Conservation (phyloP, 2,888 invertebrate genomes). For the Pollenia amentaria region DNA sequence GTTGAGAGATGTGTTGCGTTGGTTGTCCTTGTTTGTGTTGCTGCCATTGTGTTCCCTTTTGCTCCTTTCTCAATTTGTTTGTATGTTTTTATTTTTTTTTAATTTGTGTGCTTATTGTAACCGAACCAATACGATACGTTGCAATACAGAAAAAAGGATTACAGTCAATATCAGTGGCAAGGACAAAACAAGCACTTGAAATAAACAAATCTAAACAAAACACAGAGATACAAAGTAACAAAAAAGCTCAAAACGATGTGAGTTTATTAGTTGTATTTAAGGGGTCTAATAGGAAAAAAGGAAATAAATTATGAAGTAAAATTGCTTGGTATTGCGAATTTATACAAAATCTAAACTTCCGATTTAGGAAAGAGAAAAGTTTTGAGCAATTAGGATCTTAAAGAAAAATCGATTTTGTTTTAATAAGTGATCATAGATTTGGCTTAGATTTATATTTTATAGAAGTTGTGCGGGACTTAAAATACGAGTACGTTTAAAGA, state of each 20-base stretch:
- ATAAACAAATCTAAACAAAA: constrained; percentile 49
- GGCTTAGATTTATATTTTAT: too few relatives aligned
- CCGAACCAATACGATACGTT: constrained; percentile 62
- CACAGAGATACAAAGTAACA: background rate
- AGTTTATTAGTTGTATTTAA: background rate
- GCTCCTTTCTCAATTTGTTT: constrained; percentile 43
- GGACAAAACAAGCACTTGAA: constrained; percentile 62
- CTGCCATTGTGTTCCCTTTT: constrained; percentile 22
- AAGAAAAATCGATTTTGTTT: too few relatives aligned
- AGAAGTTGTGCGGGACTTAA: too few relatives aligned
- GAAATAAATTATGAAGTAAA: background rate
- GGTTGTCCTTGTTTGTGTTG: constrained; percentile 6
- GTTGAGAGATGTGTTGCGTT: constrained; percentile 35
- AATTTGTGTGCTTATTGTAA: constrained; percentile 27
- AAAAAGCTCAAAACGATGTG: background rate
- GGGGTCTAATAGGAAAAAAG: constrained; percentile 1
- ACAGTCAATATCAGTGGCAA: constrained; percentile 71
- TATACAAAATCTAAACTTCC: too few relatives aligned
- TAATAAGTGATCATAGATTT: too few relatives aligned
- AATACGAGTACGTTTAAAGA: too few relatives aligned
- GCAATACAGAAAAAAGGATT: constrained; percentile 63
- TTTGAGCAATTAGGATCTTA: too few relatives aligned
- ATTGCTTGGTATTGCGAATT: background rate
- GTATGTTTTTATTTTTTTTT: constrained; percentile 30
- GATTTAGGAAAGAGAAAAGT: too few relatives aligned